Conservation (phyloP, 1,140 invertebrate species). For the Cotesia typhae region DNA sequence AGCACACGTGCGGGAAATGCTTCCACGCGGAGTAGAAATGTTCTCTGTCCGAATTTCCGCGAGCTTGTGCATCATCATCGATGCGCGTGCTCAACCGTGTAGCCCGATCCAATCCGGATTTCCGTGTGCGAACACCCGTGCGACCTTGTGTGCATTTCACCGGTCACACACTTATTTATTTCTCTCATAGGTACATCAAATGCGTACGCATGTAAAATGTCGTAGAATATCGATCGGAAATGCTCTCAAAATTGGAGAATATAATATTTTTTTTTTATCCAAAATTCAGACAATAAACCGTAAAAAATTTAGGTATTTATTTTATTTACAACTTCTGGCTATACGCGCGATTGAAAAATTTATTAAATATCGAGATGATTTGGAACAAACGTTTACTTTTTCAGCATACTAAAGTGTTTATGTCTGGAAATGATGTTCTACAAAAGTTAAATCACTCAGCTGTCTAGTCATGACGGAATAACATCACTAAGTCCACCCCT, state of each 20-base stretch:
- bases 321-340: too few species aligned
- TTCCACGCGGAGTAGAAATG: slow-evolving; percentile 24
- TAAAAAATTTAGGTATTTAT: too few species aligned
- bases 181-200: too few species aligned
- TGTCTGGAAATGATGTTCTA: background rate
- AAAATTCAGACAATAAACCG: too few species aligned
- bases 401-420: too few species aligned
- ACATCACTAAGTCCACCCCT: slow-evolving; percentile 8
- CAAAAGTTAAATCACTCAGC: slow-evolving; percentile 16
- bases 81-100: slow-evolving; percentile 43
- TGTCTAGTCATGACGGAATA: background rate
- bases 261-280: too few species aligned
- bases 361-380: too few species aligned
- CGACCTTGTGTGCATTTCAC: slow-evolving; percentile 59
- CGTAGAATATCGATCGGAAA: too few species aligned
- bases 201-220: too few species aligned
- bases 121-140: slow-evolving; percentile 57
- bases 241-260: too few species aligned
- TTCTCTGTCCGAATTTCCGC: slow-evolving; percentile 22
- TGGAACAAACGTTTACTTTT: too few species aligned
- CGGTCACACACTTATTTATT: slow-evolving; percentile 45
- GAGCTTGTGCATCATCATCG: slow-evolving; percentile 31
- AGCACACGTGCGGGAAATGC: slow-evolving; percentile 40
- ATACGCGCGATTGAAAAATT: too few species aligned
- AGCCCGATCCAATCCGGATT: slow-evolving; percentile 55